Evolutionary conservation across 2,797 vertebrate genomes (phyloP).

Genomic region (Gobionotothen gibberifrons): DNA sequence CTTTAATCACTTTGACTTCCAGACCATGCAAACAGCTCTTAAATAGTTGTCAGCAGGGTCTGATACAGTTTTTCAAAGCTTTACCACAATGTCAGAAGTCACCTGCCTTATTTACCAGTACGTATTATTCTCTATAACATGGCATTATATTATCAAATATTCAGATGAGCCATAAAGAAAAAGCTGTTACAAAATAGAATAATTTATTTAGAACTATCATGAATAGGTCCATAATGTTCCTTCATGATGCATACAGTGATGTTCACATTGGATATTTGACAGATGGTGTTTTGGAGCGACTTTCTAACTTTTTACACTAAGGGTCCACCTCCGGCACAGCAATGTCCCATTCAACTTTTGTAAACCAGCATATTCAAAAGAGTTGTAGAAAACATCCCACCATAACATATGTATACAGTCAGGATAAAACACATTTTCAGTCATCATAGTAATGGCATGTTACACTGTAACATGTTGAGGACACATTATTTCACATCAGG

Average conservation of each 20-base stretch:
- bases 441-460: constrained; percentile 51
- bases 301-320: constrained; percentile 60
- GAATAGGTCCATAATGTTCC: constrained; percentile 71
- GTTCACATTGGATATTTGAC: constrained; percentile 76
- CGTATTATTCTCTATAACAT: background rate
- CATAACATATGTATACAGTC: constrained; percentile 27
- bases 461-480: constrained; percentile 48
- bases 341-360: constrained; percentile 58
- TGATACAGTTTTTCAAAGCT: constrained; percentile 29
- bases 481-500: constrained; percentile 33
- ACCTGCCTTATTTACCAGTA: background rate
- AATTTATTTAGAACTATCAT: constrained; percentile 84
- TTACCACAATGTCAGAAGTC: constrained; percentile 21
- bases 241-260: constrained; percentile 78
- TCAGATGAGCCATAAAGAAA: constrained; percentile 53
- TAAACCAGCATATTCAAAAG: constrained; percentile 70
- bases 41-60: constrained; percentile 26
- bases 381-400: constrained; percentile 70
- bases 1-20: constrained; percentile 50
- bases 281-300: constrained; percentile 66
- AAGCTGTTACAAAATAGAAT: constrained; percentile 81
- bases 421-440: constrained; percentile 52
- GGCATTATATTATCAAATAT: constrained; percentile 17
- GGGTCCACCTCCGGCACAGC: constrained; percentile 60
- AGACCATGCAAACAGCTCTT: constrained; percentile 33